These are phyloP conservation scores for Tachina lurida DNA, from an alignment of 2,888 invertebrate species.

Conservation along the genomic window DNA sequence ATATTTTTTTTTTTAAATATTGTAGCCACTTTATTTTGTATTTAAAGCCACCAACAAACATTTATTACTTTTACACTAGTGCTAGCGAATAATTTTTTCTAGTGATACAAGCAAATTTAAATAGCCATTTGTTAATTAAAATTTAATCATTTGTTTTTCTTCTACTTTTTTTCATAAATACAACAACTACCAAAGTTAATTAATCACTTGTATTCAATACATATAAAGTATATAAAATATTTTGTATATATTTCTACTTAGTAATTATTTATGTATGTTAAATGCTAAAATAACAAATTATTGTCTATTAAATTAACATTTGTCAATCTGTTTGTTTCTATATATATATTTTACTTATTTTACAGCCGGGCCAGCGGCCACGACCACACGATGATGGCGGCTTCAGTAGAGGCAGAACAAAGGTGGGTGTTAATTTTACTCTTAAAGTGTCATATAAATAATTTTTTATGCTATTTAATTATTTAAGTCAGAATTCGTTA, in stretches of 20 bases:
- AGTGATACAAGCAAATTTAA: too few relatives aligned
- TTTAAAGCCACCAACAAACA: too few relatives aligned
- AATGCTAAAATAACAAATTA: constrained; percentile 28
- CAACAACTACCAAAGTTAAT: constrained; percentile 1
- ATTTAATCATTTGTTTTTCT: not conserved
- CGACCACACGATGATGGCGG: constrained; percentile 81
- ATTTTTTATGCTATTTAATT: not conserved
- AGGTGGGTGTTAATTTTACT: constrained; percentile 75
- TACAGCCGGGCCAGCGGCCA: constrained; percentile 81
- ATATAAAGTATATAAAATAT: not conserved
- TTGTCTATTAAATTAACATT: constrained; percentile 58
- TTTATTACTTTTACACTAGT: too few relatives aligned
- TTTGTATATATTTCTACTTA: constrained; percentile 2
- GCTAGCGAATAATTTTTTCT: too few relatives aligned
- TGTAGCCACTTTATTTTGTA: too few relatives aligned
- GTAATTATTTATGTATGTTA: constrained; percentile 13
- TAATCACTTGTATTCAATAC: constrained; percentile 46
- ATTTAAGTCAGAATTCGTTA: too few relatives aligned
- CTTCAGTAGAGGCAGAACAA: constrained; percentile 81
- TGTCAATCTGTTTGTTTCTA: constrained; percentile 52
- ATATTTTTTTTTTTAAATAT: too few relatives aligned
- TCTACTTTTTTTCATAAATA: not conserved
- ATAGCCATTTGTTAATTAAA: not conserved
- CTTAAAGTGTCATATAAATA: not conserved
- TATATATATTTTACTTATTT: constrained; percentile 50